Evolutionary conservation across 2,113 vertebrate species (phyloP).

Genomic region (Grantiella picta): DNA sequence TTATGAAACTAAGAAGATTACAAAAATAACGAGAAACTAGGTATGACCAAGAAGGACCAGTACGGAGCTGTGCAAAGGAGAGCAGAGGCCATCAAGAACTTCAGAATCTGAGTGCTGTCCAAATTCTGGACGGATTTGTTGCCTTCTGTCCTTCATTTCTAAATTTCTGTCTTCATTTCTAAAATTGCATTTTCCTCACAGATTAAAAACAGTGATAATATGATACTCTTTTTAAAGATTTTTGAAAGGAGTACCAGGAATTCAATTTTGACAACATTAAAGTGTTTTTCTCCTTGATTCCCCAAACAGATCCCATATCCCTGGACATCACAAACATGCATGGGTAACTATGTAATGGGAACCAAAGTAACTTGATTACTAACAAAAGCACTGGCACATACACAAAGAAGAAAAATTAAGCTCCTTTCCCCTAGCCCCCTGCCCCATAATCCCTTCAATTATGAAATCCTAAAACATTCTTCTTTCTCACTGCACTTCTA

Average conservation of each 20-base stretch:
- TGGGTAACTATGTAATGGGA: neutral
- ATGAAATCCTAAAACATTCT: neutral
- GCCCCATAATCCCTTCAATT: neutral
- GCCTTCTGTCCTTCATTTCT: neutral
- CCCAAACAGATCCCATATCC: rapidly evolving
- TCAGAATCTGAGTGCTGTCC: neutral
- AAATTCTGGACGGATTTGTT: neutral
- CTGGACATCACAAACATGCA: neutral
- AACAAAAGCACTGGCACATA: neutral
- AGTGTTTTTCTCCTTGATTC: neutral
- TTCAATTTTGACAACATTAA: neutral
- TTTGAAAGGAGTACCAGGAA: neutral
- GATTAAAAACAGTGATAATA: neutral
- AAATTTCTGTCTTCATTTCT: no score
- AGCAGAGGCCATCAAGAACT: neutral
- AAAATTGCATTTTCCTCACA: neutral
- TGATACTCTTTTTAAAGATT: neutral
- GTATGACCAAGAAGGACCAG: neutral
- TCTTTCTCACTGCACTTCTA: neutral
- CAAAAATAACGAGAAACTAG: neutral
- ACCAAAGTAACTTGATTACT: neutral
- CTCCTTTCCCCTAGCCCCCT: neutral
- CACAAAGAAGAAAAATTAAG: neutral
- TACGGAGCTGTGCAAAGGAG: neutral
- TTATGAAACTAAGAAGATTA: neutral